Evolutionary conservation across 2,113 vertebrate genomes (phyloP), one percentile per base, ranked within the genome.

Genomic region (Bos indicus): DNA sequence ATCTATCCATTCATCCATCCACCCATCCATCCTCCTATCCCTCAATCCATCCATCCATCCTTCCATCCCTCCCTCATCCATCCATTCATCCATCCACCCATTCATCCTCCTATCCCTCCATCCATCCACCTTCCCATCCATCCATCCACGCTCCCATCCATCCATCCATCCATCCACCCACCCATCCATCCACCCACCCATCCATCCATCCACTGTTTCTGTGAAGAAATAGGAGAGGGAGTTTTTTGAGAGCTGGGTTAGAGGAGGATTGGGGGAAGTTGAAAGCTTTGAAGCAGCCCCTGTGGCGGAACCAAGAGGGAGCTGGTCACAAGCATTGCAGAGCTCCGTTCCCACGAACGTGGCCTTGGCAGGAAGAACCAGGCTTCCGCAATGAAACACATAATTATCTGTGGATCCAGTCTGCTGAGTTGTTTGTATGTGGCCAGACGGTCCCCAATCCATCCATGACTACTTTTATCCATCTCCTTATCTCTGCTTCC

Each of bases 401-500:
- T 60, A 60, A 51, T n/a, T 71, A 84, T 67, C 74, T 91, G 90
- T 54, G 62, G 57, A 92, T 33, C 54, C 67, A 54, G 5, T 19
- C 36, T 23, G 4, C 1, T 4, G 60, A 57, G 25, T 11, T 46
- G 51, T 30, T 23, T 77, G 74, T 11, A 9, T 16, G 30, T 13
- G 74, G 67, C 52, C 46, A 26, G 9, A 14, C 17, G 10, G n/a
- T 94, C 59, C 13, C 54, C 15, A 64, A 23, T 14, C 19, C 16
- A 11, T 0, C 23, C 19, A 13, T 0, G 11, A 16, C 30, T 43
- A 19, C 36, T 51, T 84, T 64, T 28, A 23, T 28, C 23, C 0
- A 0, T 46, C 3, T 43, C 77, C 96, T 95, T 97, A 93, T 93
- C 97, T 97, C 52, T 25, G 26, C 83, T 59, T 40, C 82, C 11